Base-by-base conservation (phyloP, 2,113 vertebrate species). In the Daphoenositta chrysoptera region DNA sequence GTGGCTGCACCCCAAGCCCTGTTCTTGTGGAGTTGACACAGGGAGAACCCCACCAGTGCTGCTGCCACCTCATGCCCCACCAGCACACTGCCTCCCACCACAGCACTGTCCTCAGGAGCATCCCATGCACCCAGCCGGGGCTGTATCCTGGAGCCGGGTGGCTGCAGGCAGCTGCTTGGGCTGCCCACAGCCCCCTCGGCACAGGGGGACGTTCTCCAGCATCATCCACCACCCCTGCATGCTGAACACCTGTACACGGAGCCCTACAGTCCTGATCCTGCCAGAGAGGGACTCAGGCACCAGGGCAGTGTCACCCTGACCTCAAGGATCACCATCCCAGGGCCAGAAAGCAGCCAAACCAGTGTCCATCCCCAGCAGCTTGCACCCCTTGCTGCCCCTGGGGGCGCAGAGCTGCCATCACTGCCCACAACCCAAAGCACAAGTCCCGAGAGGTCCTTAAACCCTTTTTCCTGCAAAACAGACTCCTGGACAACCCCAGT, bases 371-470 rank as follows among this genome's bases (percentile, higher is more conserved):
- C 37, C n/a, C 66, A 31, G 71, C 53, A 31, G 78, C 33, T n/a
- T 17, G 0, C 40, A 12, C 2, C 17, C 48, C 56, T 42, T 6
- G 0, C 23, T 7, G 20, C 16, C 11, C 40, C 53, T 8, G 11
- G 31, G 31, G 11, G 65, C 4, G 0, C 79, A 83, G 50, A n/a
- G 78, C 56, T 22, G 30, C 89, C 60, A 15, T 5, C 60, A 0
- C 58, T 23, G 60, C 60, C 71, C 80, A 44, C 54, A n/a, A 10
- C n/a, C 9, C 60, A 22, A 19, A 47, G 31, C 79, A 18, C 13
- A 4, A 16, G 3, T 1, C 3, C 14, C 2, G 10, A 6, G 21
- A 40, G 21, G 10, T 2, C 78, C 18, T 54, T 2, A 7, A 50
- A 13, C 15, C 27, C 22, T 23, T 57, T 4, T 21, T 7, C 56